These are phyloP conservation scores for Dicrostonyx torquatus DNA, from an alignment of 2,797 vertebrate species.

Conservation along the genomic window DNA sequence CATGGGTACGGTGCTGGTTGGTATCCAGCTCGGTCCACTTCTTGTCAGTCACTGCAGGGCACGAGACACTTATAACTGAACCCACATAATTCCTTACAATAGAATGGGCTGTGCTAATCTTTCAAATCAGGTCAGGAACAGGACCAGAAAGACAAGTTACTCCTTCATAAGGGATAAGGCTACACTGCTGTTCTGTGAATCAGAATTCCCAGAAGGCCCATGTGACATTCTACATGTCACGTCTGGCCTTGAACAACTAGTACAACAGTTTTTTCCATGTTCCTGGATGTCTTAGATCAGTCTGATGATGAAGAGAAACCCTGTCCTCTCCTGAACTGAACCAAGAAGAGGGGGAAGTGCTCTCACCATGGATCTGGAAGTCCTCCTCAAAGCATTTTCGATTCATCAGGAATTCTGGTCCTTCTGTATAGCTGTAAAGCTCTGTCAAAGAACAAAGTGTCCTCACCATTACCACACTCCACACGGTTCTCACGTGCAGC, in stretches of 20 bases:
- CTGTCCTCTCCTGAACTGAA: not conserved
- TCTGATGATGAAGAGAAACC: not conserved
- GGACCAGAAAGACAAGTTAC: not conserved
- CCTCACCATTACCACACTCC: not conserved
- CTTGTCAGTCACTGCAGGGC: slow-evolving; percentile 90
- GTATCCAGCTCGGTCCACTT: slow-evolving; percentile 94
- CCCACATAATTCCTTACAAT: not conserved
- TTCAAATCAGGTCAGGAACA: slow-evolving; percentile 5
- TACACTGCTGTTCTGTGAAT: not conserved
- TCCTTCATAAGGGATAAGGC: not conserved
- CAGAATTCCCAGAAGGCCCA: not conserved
- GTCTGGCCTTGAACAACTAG: not conserved
- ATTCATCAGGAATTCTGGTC: slow-evolving; percentile 96
- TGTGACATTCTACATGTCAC: not conserved
- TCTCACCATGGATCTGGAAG: slow-evolving; percentile 93
- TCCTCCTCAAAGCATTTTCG: slow-evolving; percentile 98
- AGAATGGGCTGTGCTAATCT: not conserved
- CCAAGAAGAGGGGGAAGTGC: not conserved
- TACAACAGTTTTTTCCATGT: not conserved
- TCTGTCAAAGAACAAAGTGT: slow-evolving; percentile 86
- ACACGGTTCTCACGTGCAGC: not conserved
- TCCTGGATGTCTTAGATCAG: not conserved
- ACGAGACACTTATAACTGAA: slow-evolving; percentile 47
- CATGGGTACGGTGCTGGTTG: slow-evolving; percentile 93
- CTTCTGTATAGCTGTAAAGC: slow-evolving; percentile 98